Base-by-base conservation (phyloP, 1,140 invertebrate genomes). In the Caenorhabditis remanei region DNA sequence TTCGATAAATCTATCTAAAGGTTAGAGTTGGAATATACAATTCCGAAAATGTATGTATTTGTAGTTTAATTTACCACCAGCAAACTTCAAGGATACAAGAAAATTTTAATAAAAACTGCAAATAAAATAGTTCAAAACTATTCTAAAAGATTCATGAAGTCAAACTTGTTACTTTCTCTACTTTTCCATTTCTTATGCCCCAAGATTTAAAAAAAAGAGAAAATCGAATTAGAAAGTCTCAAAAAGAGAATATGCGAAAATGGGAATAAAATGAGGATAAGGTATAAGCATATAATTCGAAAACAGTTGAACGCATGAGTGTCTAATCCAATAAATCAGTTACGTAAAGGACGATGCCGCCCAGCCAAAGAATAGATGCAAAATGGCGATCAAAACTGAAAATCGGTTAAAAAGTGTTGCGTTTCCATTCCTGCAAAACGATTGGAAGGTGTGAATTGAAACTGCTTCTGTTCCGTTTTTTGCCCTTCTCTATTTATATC, bases 301-400 rank as follows among this genome's bases (percentile, higher is more conserved):
- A 63, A 63, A 63, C 61, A 63, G 32, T 63, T 13, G 61, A 63
- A 63, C 71, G 46, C 71, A 79, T n/a, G 71, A 79, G 71, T 48
- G 71, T 50, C 46, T 50, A 79, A 79, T 79, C 43, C 71, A 79
- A 79, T 79, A 79, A 79, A 79, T 79, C 71, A 79, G 71, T 79
- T 79, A 79, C 43, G 46, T 48, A 79, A 79, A 48, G 41, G 46
- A 79, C 46, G 46, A 24, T 71, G 41, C 65, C 65, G 65, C 65
- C 65, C 65, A 4, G 46, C n/a, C 19, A 50, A 13, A 50, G 40
- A 79, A 79, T 79, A 79, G 71, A 79, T 79, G 71, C 71, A 79
- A 79, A 50, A 79, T 50, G 71, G 46, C 71, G 71, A 79, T 50
- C 71, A 79, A 79, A 79, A 79, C 71, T 79, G 71, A 79, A 79